Base-by-base conservation (phyloP, 2,113 vertebrate genomes). In the Sinocyclocheilus anophthalmus region DNA sequence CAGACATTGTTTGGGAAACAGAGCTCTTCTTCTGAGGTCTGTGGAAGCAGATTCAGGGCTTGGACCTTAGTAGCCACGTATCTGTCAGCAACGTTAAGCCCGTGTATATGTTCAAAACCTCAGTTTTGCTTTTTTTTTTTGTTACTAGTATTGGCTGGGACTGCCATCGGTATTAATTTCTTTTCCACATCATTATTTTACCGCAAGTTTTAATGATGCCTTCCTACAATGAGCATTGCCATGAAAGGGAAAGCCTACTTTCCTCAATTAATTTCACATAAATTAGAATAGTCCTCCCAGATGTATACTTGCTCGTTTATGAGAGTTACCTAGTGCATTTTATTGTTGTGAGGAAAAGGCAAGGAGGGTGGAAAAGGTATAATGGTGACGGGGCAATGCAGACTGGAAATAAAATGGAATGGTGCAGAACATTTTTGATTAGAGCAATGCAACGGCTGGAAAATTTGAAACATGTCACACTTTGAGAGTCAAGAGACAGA, bases 181-280 rank as follows among this genome's bases (percentile, higher is more conserved):
- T 72, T 87, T 88, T 73, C 89, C 85, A 78, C 87, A 88, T 90
- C 89, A 86, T 90, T 89, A 91, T 90, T 90, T 87, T 85, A 78
- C 77, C 37, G 30, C 79, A 53, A 85, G 84, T 90, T 90, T 90
- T 88, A 89, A 90, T 91, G 90, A 88, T 24, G 76, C 65, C 39
- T 82, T 87, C 84, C 76, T 90, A 89, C n/a, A 89, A 89, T 79
- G 80, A 90, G 89, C 77, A 83, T 81, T 85, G 90, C 85, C 85
- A 88, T 88, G 89, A 89, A 89, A 85, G n/a, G n/a, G n/a, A n/a
- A 90, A 84, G 67, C 82, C 48, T 67, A 86, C 79, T 91, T 91
- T 91, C 79, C 86, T 80, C 85, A 88, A 90, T 91, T 84, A 88
- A 90, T 91, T 84, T 81, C 87, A 89, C 88, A 91, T 88, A 89